Evolutionary conservation across 1,140 invertebrate species (phyloP).

Genomic region (Copidosoma floridanum): DNA sequence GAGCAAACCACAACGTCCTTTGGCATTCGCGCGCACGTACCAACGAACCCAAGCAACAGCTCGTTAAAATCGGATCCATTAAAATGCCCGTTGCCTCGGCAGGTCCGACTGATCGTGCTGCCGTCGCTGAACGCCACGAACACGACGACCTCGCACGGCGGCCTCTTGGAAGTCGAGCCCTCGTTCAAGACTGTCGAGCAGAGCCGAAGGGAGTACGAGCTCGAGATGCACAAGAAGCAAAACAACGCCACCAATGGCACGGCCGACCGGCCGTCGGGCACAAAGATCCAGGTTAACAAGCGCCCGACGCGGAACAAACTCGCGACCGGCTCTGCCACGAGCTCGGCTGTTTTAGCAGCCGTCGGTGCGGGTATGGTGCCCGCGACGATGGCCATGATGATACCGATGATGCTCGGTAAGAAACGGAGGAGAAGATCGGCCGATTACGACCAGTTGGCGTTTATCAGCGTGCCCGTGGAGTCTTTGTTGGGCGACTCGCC

Average conservation of each 20-base stretch:
- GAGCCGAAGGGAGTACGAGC: conserved; percentile 55
- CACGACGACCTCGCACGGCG: conserved; percentile 71
- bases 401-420: conserved; percentile 70
- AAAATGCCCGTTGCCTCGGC: conserved; percentile 20
- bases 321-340: conserved; percentile 28
- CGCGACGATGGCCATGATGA: conserved; percentile 75
- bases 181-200: conserved; percentile 69
- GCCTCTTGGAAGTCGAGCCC: conserved; percentile 71
- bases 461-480: neutral
- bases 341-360: conserved; percentile 66
- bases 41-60: no score
- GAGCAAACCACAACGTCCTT: neutral
- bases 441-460: no score
- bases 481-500: neutral
- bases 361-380: conserved; percentile 75
- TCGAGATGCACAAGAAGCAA: conserved; percentile 39
- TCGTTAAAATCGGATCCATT: no score
- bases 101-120: conserved; percentile 69
- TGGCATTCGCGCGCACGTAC: neutral
- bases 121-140: conserved; percentile 67
- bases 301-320: conserved; percentile 1
- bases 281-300: neutral
- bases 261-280: neutral
- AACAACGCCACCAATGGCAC: neutral
- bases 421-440: conserved; percentile 48